Percentiles rank a stretch among this genome's conserved stretches.
Evolutionary conservation across 1,140 invertebrate genomes (phyloP).

Genomic region (Drosophila asahinai): DNA sequence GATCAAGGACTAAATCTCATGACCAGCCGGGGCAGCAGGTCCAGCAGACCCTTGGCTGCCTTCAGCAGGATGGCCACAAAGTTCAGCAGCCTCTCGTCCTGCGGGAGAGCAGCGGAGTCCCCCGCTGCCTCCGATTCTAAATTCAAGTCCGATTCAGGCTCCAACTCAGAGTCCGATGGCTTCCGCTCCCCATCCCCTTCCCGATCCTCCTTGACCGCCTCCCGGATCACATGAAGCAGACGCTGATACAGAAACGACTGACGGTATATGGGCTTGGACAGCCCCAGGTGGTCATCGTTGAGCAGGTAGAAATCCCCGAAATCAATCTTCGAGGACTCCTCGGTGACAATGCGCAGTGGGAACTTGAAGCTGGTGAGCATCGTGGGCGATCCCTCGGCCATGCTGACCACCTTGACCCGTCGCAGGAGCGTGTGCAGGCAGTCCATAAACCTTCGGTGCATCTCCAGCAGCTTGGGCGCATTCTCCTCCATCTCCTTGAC

Average conservation of each 20-base stretch:
- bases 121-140: slow-evolving; percentile 7
- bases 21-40: slow-evolving; percentile 46
- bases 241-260: slow-evolving; percentile 84
- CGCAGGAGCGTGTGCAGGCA: slow-evolving; percentile 85
- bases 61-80: slow-evolving; percentile 37
- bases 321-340: slow-evolving; percentile 89
- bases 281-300: slow-evolving; percentile 90
- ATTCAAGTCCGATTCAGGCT: background rate
- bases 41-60: slow-evolving; percentile 52
- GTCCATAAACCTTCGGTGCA: slow-evolving; percentile 90
- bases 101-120: background rate
- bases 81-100: slow-evolving; percentile 29
- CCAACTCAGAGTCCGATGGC: slow-evolving; percentile 8
- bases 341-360: slow-evolving; percentile 88
- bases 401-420: slow-evolving; percentile 88
- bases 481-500: slow-evolving; percentile 85
- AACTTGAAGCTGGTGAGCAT: slow-evolving; percentile 88
- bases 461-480: slow-evolving; percentile 87
- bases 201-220: slow-evolving; percentile 48
- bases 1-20: slow-evolving; percentile 49
- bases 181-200: no score
- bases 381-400: slow-evolving; percentile 90
- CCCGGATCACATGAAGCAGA: slow-evolving; percentile 73
- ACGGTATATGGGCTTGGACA: slow-evolving; percentile 89
- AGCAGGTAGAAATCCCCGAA: slow-evolving; percentile 90